A percentile compares a stretch with the other conserved stretches of the same genome.
Conservation (phyloP, 2,888 invertebrate genomes). For the Yponomeuta cagnagella region DNA sequence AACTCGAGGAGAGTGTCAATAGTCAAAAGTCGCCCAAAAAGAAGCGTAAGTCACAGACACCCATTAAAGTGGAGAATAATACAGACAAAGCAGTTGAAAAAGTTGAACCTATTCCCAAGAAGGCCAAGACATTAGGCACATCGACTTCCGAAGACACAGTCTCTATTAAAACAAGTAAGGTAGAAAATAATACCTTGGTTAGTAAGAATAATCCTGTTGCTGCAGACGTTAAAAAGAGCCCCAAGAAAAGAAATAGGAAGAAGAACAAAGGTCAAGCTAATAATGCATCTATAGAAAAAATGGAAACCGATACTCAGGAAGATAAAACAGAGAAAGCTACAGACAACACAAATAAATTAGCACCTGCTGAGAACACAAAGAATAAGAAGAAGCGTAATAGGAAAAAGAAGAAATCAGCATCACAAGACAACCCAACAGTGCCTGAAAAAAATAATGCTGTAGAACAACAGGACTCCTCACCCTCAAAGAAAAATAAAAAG, state of each 20-base stretch:
- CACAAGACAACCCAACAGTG: not conserved
- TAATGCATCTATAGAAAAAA: not conserved
- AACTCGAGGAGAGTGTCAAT: constrained; percentile 20
- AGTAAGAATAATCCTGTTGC: not conserved
- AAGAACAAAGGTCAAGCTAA: not conserved
- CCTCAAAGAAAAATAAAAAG: not conserved
- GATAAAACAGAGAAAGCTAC: not conserved
- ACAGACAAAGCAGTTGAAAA: not conserved
- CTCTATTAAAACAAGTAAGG: not conserved
- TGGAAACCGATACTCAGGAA: not conserved
- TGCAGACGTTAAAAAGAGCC: not conserved
- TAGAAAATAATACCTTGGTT: not conserved
- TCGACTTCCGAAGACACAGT: constrained; percentile 11
- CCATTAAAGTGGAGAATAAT: not conserved
- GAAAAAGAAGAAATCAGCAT: not conserved
- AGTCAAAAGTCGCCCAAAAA: constrained; percentile 32
- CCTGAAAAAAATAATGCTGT: not conserved
- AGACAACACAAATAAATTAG: not conserved
- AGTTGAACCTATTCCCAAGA: constrained; percentile 10
- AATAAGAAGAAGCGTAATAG: constrained; percentile 4
- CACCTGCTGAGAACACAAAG: not conserved
- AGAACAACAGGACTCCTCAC: constrained; percentile 15
- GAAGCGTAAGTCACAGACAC: constrained; percentile 9
- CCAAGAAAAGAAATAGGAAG: constrained; percentile 18
- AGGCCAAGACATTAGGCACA: constrained; percentile 14